A percentile compares a stretch with the other conserved stretches of the same genome.
These are phyloP conservation scores for Antrozous pallidus DNA, from an alignment of 2,797 vertebrate genomes.

Conservation along the genomic window DNA sequence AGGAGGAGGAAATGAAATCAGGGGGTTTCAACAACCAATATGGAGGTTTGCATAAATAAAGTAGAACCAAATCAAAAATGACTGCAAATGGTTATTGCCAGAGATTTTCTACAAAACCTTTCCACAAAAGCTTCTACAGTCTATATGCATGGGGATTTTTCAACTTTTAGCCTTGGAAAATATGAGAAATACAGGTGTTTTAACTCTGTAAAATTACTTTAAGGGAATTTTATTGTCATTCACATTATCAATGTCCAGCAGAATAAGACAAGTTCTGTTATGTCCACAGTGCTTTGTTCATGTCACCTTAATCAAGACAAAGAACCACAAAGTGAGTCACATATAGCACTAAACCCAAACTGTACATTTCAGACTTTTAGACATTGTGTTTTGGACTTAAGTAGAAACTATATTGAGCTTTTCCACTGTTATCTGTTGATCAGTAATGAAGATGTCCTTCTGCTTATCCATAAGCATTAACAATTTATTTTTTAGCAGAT, in stretches of 20 bases:
- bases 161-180: not conserved
- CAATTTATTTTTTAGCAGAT: not conserved
- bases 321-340: not conserved
- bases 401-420: not conserved
- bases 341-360: not conserved
- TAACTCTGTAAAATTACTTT: not conserved
- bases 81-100: not conserved
- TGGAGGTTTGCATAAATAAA: slow-evolving; percentile 10
- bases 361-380: not conserved
- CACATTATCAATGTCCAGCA: not conserved
- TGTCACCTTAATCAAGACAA: not conserved
- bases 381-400: not conserved
- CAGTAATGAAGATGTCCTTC: not conserved
- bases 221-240: not conserved
- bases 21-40: not conserved
- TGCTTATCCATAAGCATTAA: not conserved
- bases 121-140: not conserved
- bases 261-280: not conserved
- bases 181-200: not conserved
- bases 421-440: not conserved
- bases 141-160: not conserved
- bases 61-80: not conserved
- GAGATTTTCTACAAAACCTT: not conserved
- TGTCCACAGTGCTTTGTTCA: not conserved
- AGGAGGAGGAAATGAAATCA: slow-evolving; percentile 31